Conservation (phyloP, 2,113 vertebrate genomes). For the Lepus americanus region DNA sequence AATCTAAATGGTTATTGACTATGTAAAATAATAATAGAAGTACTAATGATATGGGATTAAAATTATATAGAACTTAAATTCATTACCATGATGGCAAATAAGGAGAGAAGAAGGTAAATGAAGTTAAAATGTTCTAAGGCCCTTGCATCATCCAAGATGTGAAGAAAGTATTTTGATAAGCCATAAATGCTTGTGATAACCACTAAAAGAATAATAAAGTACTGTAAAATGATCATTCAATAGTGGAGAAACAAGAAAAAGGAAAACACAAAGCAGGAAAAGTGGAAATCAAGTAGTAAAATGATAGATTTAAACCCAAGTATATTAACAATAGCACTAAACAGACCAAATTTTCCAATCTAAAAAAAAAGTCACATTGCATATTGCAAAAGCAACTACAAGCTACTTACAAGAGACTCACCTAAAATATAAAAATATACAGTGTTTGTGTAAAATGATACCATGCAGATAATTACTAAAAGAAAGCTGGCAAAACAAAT, state of each 20-base stretch:
- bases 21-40: constrained; percentile 22
- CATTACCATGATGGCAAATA: background rate
- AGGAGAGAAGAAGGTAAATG: background rate
- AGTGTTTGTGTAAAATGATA: background rate
- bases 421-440: background rate
- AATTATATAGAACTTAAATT: constrained; percentile 7
- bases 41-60: background rate
- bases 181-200: background rate
- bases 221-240: background rate
- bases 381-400: background rate
- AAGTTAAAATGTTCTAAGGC: constrained; percentile 1
- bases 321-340: background rate
- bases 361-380: background rate
- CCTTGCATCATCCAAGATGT: background rate
- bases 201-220: constrained; percentile 25
- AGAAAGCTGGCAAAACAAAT: background rate
- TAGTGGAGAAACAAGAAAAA: background rate
- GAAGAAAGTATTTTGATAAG: background rate
- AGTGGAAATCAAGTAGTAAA: background rate
- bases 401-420: background rate
- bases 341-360: background rate
- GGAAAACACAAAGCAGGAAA: background rate
- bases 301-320: background rate
- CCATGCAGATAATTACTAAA: background rate
- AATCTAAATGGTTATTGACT: constrained; percentile 58